These are phyloP conservation scores for Mamestra configurata DNA, from an alignment of 1,140 invertebrate genomes.

Conservation along the genomic window DNA sequence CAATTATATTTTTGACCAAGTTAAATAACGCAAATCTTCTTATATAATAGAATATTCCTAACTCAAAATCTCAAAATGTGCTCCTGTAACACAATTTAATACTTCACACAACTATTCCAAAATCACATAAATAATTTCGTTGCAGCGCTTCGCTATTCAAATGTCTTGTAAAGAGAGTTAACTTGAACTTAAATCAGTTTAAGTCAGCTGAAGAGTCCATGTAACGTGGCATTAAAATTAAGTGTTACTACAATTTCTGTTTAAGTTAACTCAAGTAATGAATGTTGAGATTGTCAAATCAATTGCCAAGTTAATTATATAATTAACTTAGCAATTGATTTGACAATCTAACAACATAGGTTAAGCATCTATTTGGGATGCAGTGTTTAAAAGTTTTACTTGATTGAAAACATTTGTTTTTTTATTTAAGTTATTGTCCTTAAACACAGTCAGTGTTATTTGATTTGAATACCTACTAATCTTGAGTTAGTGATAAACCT, in stretches of 20 bases:
- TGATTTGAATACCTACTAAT: too few species aligned
- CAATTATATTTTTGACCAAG: too few species aligned
- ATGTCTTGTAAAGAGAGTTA: conserved; percentile 39
- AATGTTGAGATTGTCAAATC: conserved; percentile 7
- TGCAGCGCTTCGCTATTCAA: conserved; percentile 39
- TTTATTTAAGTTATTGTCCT: too few species aligned
- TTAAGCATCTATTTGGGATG: background rate
- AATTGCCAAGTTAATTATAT: too few species aligned
- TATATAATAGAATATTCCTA: too few species aligned
- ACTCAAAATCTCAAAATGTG: background rate
- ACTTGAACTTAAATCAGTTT: conserved; percentile 36
- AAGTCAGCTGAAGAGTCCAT: background rate
- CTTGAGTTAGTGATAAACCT: too few species aligned
- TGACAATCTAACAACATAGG: too few species aligned
- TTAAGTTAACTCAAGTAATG: conserved; percentile 15
- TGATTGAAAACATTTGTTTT: too few species aligned
- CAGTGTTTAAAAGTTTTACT: too few species aligned
- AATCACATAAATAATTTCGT: background rate
- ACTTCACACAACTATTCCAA: background rate
- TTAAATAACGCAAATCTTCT: too few species aligned
- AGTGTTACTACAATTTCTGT: conserved; percentile 4
- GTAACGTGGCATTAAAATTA: conserved; percentile 29
- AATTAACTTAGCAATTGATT: too few species aligned
- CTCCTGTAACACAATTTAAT: background rate
- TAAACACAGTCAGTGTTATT: too few species aligned